Base-by-base conservation (phyloP, 2,797 vertebrate species). In the Cryptoblepharus egeriae region DNA sequence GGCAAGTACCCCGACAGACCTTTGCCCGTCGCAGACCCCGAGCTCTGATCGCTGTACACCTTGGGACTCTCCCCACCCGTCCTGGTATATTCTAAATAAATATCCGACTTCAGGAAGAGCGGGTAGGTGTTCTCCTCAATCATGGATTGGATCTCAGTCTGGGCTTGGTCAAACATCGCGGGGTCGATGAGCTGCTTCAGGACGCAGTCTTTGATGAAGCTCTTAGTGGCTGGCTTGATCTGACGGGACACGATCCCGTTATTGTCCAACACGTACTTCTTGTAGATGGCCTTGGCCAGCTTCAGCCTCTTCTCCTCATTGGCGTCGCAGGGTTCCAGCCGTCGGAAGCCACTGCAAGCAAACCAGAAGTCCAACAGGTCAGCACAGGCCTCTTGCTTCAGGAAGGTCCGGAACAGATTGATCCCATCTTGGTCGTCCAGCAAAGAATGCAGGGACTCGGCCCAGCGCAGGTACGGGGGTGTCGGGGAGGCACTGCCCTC, bases 301-400 rank as follows among this genome's bases (percentile, higher is more conserved):
- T 99, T 99, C 12, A 98, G 94, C 94, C 98, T 96, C 95, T 99
- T 99, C 88, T 99, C 98, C 93, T 98, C 98, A 0, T 97, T 97
- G 8, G 96, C 95, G 28, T 95, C 94, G 0, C 94, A 96, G 0
- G 96, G 96, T 89, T 98, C 98, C 71, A 98, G 96, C 89, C 99
- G 99, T 80, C 98, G 96, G 93, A 99, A 99, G 90, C 99, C 99
- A 0, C 97, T 99, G 95, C 99, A 99, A 1, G 97, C 98, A 65
- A 99, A 99, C 99, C 99, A 99, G 94, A 99, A 99, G 96, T 99
- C 98, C 95, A 99, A 94, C 94, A 99, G 93, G 85, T 99, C 98
- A 0, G 96, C 98, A 1, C 98, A 98, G 74, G 96, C 97, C 93
- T 99, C 98, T 92, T 98, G 97, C 91, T 97, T 97, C 89, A 99